Base-by-base conservation (phyloP, 2,888 invertebrate genomes). In the Gryllus longicercus region DNA sequence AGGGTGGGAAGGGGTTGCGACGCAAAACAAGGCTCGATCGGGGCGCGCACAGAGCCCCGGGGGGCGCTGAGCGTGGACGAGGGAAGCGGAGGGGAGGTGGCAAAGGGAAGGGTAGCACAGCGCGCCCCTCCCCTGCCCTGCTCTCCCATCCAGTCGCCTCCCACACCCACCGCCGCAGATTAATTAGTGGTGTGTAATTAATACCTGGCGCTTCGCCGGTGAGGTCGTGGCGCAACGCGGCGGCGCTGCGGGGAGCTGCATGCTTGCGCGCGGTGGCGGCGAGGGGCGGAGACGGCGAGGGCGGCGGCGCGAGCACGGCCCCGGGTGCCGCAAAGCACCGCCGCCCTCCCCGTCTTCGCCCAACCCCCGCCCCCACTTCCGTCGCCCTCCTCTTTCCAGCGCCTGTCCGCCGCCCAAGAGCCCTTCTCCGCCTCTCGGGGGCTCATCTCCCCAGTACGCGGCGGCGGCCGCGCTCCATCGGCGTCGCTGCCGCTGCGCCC, bases 191-290 rank as follows among this genome's bases (percentile, higher is more conserved):
- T 18, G 63, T 63, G 63, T 63, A 63, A 63, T 63, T 63, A 63
- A 63, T 63, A 63, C 63, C 63, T 63, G 63, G 63, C 63, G 63
- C 63, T 63, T 63, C 63, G 63, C 63, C 63, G 63, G 63, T 63
- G 63, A 63, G 63, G 63, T 63, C 63, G 63, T 18, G 63, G 63
- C 63, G 63, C 25, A 25, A 63, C 63, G 63, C 63, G 63, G 18
- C 18, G 63, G 63, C 63, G 63, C 25, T 25, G 25, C 63, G 63
- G 63, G 63, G 63, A 12, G 63, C 16, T 18, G 63, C 63, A 18
- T 63, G 63, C 63, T 63, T 63, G 63, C 63, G 18, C 63, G 16
- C 25, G 25, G 25, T 63, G 63, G 12, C 18, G 63, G 63, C 63
- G 63, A 2, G 63, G 51, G 63, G 3, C 3, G 63, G 18, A 63